These are phyloP conservation scores for Varanus komodoensis DNA, from an alignment of 2,113 vertebrate genomes.

Conservation along the genomic window DNA sequence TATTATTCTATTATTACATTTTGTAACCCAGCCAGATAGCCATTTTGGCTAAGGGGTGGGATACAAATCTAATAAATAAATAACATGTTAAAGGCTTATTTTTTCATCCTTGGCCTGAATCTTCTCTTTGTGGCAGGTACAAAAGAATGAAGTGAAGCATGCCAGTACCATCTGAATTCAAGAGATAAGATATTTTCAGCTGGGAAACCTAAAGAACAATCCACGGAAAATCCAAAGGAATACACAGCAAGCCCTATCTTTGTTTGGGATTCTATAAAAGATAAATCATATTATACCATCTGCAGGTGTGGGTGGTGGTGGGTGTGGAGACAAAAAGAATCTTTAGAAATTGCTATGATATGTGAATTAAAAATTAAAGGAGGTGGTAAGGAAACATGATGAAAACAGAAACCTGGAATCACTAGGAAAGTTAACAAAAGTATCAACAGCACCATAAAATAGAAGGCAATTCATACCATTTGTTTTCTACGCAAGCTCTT, in stretches of 20 bases:
- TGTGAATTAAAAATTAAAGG: conserved; percentile 1
- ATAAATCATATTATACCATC: neutral
- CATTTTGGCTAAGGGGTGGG: no score
- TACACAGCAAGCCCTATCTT: neutral
- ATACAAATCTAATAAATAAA: neutral
- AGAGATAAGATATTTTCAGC: conserved; percentile 42
- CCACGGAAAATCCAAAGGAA: neutral
- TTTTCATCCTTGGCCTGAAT: neutral
- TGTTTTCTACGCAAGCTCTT: conserved; percentile 77
- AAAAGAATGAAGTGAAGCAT: conserved; percentile 29
- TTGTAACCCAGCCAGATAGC: no score
- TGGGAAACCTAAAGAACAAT: neutral
- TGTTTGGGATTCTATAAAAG: neutral
- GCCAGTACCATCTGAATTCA: conserved; percentile 21
- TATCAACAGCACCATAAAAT: neutral
- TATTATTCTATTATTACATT: no score
- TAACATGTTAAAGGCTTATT: neutral
- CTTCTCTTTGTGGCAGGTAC: neutral
- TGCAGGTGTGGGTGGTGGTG: neutral
- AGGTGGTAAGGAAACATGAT: no score
- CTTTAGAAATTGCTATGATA: neutral
- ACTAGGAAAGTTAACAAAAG: neutral
- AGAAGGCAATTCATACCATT: conserved; percentile 75
- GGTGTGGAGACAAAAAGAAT: neutral
- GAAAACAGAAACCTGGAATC: neutral